Evolutionary conservation across 2,113 vertebrate species (phyloP).

Genomic region (Empidonax traillii): DNA sequence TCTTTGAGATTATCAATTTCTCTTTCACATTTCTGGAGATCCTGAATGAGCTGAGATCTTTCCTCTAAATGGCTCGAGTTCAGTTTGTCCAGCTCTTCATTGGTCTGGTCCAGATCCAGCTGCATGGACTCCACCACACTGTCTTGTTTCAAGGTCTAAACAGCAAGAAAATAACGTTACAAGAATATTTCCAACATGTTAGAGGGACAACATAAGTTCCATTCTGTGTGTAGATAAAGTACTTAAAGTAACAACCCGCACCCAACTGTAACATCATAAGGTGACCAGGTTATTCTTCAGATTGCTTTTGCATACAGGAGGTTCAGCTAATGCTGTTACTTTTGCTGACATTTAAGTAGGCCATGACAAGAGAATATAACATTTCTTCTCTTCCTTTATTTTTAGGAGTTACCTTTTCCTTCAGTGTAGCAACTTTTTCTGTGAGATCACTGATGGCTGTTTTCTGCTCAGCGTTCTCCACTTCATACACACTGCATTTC

Average conservation of each 20-base stretch:
- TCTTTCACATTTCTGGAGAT: constrained; percentile 87
- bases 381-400: neutral
- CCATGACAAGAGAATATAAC: neutral
- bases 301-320: neutral
- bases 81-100: constrained; percentile 87
- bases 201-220: neutral
- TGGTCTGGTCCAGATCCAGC: constrained; percentile 85
- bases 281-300: neutral
- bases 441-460: constrained; percentile 74
- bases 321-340: neutral
- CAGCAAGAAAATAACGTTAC: neutral
- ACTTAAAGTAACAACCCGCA: neutral
- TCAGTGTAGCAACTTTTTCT: constrained; percentile 78
- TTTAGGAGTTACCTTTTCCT: constrained; percentile 81
- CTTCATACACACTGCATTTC: constrained; percentile 76
- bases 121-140: constrained; percentile 75
- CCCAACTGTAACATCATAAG: neutral
- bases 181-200: neutral
- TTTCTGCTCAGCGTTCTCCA: constrained; percentile 78
- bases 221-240: accelerated
- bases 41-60: constrained; percentile 85
- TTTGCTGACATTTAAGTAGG: neutral
- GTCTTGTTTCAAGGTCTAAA: constrained; percentile 80
- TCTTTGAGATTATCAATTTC: constrained; percentile 87
- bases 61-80: constrained; percentile 85